Evolutionary conservation across 2,113 vertebrate species (phyloP), one percentile per base, ranked within the genome.

Genomic region (Brachyistius frenatus): DNA sequence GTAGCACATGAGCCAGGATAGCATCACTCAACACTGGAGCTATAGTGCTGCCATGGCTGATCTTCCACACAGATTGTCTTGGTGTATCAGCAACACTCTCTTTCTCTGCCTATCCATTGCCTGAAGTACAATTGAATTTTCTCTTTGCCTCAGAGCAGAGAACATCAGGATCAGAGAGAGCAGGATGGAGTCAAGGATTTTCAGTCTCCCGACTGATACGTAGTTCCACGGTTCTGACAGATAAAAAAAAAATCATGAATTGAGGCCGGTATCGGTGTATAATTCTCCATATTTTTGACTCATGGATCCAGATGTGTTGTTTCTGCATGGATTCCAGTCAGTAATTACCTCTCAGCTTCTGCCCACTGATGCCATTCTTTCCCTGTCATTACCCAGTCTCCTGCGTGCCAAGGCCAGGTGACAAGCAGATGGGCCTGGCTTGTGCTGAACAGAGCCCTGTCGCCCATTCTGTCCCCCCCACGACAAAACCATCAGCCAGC

Each of bases 241-340:
- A 88, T 88, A 78, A 33, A 78, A 78, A 33, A 78, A 23, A 23
- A 80, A 89, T 88, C 78, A 65, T 23, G 68, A 81, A 86, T 55
- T 30, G 60, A 53, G 70, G 76, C 67, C 4, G 23, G 50, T 81
- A 84, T 87, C 66, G n/a, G 69, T 1, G 77, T 71, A 77, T 83
- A 79, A 83, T 76, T 76, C 81, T 80, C 83, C 67, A 67, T 62
- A 84, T 92, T 90, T 90, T 90, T 86, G 88, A 90, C 87, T 92
- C 85, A 62, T 88, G 76, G 76, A 92, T 94, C 94, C 94, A 95
- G 95, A 95, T 95, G 95, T 95, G 94, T 82, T 83, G 91, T 95
- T 95, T 95, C 93, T 95, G 95, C 95, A 94, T 95, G 95, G 91
- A 88, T 94, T 94, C 87, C 92, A 91, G 86, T 90, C 88, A 90